Base-by-base conservation (phyloP, 2,888 invertebrate genomes). In the Cosmia pyralina region DNA sequence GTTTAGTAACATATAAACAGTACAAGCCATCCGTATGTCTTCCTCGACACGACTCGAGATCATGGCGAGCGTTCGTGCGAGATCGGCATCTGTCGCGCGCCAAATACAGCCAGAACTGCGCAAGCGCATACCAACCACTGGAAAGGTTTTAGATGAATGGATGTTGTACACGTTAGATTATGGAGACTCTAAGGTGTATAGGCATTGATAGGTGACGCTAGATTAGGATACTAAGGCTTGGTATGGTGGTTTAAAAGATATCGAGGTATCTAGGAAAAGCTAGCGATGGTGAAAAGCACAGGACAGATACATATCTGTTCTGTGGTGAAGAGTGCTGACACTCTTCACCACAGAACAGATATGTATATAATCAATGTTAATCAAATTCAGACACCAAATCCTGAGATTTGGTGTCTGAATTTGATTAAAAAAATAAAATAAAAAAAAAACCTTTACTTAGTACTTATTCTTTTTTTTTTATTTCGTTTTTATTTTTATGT, bases 31-130 rank as follows among this genome's bases (percentile, higher is more conserved):
- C 68, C 75, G 70, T 77, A 79, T 70, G 79, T 84, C 75, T 73
- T 74, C 73, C 50, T 55, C 70, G 58, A 75, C 85, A 80, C 82
- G 82, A 82, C 75, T 62, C 48, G 65, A 58, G 78, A 81, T 83
- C 84, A 80, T 77, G 72, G 76, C 72, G 68, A 75, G 67, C 46
- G 38, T 71, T 82, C 84, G 82, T 82, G 82, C 71, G 53, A 75
- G 72, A 75, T 85, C 80, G 79, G 78, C 82, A 80, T 82, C 80
- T 85, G 80, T 81, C 84, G 77, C 69, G 75, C 77, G 79, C 82
- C 81, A 79, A 78, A 82, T 84, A 79, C 73, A 83, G 72, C 28
- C 34, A 44, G 71, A 34, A 60, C 67, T 80, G 85, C 85, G 72
- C 85, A 76, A 58, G 81, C 77, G 72, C 81, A 76, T 59, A 60